phyloP scores from a whole-genome alignment of 2,888 invertebrate genomes.

The Lasioglossum leucozonium region DNA sequence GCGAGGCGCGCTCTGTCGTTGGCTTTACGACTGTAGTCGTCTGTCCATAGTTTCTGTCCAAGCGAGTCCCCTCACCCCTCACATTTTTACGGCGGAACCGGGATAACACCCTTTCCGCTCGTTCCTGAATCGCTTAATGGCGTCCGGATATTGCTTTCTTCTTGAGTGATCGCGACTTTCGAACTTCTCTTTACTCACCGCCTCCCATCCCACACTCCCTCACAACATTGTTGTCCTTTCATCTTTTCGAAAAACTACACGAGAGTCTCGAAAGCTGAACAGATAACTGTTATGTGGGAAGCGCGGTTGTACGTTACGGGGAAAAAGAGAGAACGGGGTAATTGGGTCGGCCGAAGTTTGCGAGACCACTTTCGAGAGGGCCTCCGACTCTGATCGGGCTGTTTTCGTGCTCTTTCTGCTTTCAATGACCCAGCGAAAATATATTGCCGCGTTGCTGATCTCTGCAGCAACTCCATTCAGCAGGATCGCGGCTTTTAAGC shows the following conservation, averaged over 20 bases:
- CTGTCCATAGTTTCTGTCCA: background rate
- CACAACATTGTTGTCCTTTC: background rate
- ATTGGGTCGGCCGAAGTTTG: background rate
- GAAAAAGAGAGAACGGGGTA: background rate
- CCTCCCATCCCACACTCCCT: too few species aligned
- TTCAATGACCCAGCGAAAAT: background rate
- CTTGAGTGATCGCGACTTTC: background rate
- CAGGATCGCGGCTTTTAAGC: background rate
- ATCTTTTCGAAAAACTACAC: background rate
- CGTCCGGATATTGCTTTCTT: background rate
- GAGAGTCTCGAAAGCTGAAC: background rate
- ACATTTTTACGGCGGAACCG: background rate
- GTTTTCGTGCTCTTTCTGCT: background rate
- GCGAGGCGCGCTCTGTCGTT: conserved; percentile 7
- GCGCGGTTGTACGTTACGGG: background rate
- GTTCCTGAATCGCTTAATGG: background rate
- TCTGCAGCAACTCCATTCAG: background rate
- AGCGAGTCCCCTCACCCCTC: background rate
- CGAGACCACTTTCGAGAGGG: background rate
- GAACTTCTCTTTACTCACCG: background rate
- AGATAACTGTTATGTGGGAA: background rate
- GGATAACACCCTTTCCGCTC: background rate
- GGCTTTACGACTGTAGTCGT: conserved; percentile 14
- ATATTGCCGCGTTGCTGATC: background rate
- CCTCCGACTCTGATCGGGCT: background rate